A percentile compares a stretch with the other conserved stretches of the same genome.
Conservation (phyloP, 2,113 vertebrate species). For the Suncus etruscus region DNA sequence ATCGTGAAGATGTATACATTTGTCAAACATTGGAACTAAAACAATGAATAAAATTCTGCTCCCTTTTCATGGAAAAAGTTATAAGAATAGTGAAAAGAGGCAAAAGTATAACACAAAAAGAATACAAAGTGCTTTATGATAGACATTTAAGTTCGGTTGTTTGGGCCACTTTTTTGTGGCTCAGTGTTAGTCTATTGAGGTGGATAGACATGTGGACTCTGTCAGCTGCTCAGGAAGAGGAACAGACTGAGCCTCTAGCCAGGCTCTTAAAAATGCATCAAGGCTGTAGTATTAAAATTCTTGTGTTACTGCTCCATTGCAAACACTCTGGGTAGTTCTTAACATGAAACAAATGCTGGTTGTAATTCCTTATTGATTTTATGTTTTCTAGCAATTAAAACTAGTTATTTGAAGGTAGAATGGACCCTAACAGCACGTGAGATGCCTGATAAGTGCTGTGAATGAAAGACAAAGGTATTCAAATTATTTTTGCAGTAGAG, state of each 20-base stretch:
- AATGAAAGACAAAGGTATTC: not conserved
- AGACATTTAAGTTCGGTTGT: not conserved
- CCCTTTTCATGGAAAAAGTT: not conserved
- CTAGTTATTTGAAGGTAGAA: not conserved
- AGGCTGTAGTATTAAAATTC: not conserved
- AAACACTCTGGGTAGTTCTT: not conserved
- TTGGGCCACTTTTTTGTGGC: fast-evolving
- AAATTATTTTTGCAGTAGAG: not conserved
- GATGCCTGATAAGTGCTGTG: not conserved
- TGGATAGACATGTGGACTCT: not conserved
- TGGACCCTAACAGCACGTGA: not conserved
- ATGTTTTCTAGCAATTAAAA: not conserved
- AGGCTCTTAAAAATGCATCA: not conserved
- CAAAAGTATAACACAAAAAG: not conserved
- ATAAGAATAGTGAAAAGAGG: not conserved
- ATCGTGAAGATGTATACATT: not conserved
- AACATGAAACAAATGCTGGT: not conserved
- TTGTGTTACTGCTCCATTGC: not conserved
- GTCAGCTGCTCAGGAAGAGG: not conserved
- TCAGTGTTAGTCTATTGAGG: not conserved
- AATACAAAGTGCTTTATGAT: too few species aligned
- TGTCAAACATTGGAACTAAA: not conserved
- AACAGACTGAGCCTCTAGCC: not conserved
- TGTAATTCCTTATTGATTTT: not conserved
- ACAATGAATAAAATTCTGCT: not conserved